Conservation (phyloP, 2,888 invertebrate species). For the Sphaerophoria rueppellii region DNA sequence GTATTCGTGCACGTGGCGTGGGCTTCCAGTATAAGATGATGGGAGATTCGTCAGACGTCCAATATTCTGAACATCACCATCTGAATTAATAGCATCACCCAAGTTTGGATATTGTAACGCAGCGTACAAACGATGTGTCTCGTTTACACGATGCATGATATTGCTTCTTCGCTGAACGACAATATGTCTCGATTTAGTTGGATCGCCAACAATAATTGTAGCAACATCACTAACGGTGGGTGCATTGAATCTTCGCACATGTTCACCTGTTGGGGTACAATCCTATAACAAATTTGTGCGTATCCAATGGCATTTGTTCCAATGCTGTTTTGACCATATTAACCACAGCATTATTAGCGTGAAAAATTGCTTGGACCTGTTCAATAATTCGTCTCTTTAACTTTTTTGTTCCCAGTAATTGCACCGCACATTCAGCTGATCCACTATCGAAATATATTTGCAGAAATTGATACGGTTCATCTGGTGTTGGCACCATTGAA, state of each 20-base stretch:
- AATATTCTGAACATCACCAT: background rate
- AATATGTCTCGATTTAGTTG: constrained; percentile 75
- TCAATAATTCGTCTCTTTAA: constrained; percentile 6
- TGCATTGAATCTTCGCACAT: constrained; percentile 76
- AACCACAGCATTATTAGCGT: constrained; percentile 73
- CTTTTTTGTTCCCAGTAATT: constrained; percentile 17
- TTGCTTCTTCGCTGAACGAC: constrained; percentile 75
- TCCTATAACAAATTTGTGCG: constrained; percentile 78
- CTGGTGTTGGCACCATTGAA: constrained; percentile 55
- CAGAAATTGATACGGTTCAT: constrained; percentile 36
- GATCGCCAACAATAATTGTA: constrained; percentile 75
- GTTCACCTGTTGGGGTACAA: constrained; percentile 75
- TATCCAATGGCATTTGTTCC: constrained; percentile 76
- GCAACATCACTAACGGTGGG: constrained; percentile 75
- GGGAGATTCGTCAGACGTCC: constrained; percentile 11
- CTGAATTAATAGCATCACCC: too few species aligned
- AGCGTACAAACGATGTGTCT: constrained; percentile 74
- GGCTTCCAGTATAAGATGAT: constrained; percentile 31
- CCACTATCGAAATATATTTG: constrained; percentile 41
- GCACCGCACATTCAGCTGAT: background rate
- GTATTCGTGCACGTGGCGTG: constrained; percentile 26
- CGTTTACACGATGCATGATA: constrained; percentile 71
- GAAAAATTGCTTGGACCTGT: constrained; percentile 50
- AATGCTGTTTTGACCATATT: constrained; percentile 77
- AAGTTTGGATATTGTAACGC: constrained; percentile 76